Percentiles rank a stretch among this genome's conserved stretches.
phyloP scores from a whole-genome alignment of 2,888 invertebrate species.

The Chrysomela aeneicollis region DNA sequence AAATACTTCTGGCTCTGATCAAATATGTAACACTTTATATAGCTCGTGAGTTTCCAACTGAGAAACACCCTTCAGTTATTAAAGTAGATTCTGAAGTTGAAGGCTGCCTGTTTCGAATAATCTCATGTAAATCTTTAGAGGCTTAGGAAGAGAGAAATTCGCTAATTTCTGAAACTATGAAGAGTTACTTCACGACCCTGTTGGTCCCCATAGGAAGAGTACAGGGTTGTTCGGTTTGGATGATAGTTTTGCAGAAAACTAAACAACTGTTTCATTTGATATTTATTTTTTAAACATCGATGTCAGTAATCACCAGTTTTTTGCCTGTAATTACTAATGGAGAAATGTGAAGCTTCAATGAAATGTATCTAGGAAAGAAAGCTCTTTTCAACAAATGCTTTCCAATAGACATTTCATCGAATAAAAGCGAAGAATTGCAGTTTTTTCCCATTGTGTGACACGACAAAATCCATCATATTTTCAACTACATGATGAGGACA shows the following conservation, averaged over 20 bases:
- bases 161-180: slow-evolving; percentile 26
- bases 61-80: slow-evolving; percentile 30
- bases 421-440: too few species aligned
- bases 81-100: slow-evolving; percentile 60
- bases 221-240: slow-evolving; percentile 7
- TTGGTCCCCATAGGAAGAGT: slow-evolving; percentile 3
- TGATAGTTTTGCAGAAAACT: too few species aligned
- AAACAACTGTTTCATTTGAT: too few species aligned
- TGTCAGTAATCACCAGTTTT: too few species aligned
- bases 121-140: slow-evolving; percentile 61
- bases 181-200: slow-evolving; percentile 27
- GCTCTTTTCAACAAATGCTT: too few species aligned
- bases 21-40: not conserved
- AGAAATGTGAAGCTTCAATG: too few species aligned
- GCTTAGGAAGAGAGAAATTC: slow-evolving; percentile 49
- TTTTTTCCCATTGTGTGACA: too few species aligned
- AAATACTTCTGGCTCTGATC: not conserved
- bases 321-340: too few species aligned
- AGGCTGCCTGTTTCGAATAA: slow-evolving; percentile 60
- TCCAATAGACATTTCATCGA: too few species aligned
- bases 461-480: too few species aligned
- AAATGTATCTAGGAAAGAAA: too few species aligned
- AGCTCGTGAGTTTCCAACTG: slow-evolving; percentile 11
- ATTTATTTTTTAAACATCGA: too few species aligned
- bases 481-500: not conserved